Evolutionary conservation across 2,797 vertebrate genomes (phyloP).

Genomic region (Enoplosus armatus): DNA sequence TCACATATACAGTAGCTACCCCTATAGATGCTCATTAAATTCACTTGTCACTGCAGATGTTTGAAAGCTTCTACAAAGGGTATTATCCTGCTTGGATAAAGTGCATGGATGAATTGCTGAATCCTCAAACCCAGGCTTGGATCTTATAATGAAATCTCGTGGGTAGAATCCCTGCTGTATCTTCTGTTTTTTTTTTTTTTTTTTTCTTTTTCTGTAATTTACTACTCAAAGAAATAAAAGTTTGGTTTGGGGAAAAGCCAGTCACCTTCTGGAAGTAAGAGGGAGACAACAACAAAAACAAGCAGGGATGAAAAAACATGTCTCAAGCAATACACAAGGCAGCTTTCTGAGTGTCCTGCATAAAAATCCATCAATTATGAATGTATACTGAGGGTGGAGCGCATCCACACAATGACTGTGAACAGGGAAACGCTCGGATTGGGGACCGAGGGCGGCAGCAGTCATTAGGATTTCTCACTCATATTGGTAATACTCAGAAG

Average conservation of each 20-base stretch:
- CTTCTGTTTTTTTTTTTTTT: slow-evolving; percentile 10
- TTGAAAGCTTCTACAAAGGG: slow-evolving; percentile 45
- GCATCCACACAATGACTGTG: slow-evolving; percentile 28
- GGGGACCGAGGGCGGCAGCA: slow-evolving; percentile 33
- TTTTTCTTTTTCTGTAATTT: slow-evolving; percentile 31
- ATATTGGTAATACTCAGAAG: slow-evolving; percentile 52
- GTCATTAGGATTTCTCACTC: slow-evolving; percentile 64
- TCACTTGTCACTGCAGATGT: slow-evolving; percentile 34
- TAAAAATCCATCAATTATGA: slow-evolving; percentile 64
- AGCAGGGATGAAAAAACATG: neutral
- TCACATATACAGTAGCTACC: neutral
- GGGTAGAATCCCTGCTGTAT: slow-evolving; percentile 17
- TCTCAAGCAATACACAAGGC: slow-evolving; percentile 34
- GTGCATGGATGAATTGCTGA: slow-evolving; percentile 45
- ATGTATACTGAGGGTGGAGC: slow-evolving; percentile 43
- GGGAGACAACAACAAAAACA: slow-evolving; percentile 32
- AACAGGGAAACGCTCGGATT: slow-evolving; percentile 37
- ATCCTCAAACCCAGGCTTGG: slow-evolving; percentile 43
- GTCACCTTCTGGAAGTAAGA: slow-evolving; percentile 1
- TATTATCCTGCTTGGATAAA: slow-evolving; percentile 49
- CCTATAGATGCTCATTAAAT: slow-evolving; percentile 46
- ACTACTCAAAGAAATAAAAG: slow-evolving; percentile 30
- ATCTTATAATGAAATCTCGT: slow-evolving; percentile 58
- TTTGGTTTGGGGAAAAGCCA: slow-evolving; percentile 37
- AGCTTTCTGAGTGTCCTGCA: slow-evolving; percentile 23